Evolutionary conservation across 2,113 vertebrate species (phyloP), one percentile per base, ranked within the genome.

Genomic region (Mormyrus iriodes): DNA sequence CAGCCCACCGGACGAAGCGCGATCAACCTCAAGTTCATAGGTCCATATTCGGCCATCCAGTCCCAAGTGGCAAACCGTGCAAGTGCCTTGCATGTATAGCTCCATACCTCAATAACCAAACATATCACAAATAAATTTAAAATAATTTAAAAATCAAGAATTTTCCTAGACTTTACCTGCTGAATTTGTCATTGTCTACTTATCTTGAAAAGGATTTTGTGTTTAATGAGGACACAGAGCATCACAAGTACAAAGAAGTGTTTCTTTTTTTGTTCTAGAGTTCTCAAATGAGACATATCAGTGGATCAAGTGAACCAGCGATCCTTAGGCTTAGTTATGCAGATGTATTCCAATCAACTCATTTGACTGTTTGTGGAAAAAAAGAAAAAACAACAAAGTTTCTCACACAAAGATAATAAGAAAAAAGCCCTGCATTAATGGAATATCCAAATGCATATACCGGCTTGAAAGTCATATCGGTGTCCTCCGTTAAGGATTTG

Each of bases 11-110:
- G 65, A 84, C 89, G 52, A 84, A 88, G 89, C 10, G 85, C 65
- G 88, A 90, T 49, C 31, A 69, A 86, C 76, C 85, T 19, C 5
- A 48, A 88, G 91, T 92, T 92, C 91, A 92, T 88, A 90, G 91
- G 90, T 90, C 87, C 51, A 86, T 52, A 90, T 88, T 88, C 79
- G 84, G 55, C 58, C 85, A 48, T 73, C 73, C 88, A 24, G 83
- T 49, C 90, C 85, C 88, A 88, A 90, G 90, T 76, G 84, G 88
- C 65, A 83, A 90, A 90, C 88, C 88, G 90, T 83, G n/a, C n/a
- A n/a, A n/a, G n/a, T 39, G 8, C 35, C 3, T 24, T 61, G 17
- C 8, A 15, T 10, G 53, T 5, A 42, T 13, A 24, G 51, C 1
- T 86, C 31, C 27, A 39, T 13, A 49, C 6, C 31, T 42, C 83